These are phyloP conservation scores for Drosophila ercepeae DNA, from an alignment of 1,140 invertebrate species.

Conservation along the genomic window DNA sequence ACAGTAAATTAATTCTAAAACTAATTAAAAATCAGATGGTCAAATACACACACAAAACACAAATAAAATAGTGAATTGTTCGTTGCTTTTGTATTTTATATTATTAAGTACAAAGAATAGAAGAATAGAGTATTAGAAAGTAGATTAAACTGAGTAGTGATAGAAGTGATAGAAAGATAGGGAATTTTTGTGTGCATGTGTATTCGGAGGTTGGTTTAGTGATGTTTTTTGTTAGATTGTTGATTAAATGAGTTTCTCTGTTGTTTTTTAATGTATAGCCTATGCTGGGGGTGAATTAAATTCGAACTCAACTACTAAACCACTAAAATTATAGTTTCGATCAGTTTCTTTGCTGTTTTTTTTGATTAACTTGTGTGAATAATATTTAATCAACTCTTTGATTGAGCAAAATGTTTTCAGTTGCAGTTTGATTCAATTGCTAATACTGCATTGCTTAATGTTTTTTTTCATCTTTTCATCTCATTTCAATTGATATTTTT, in stretches of 20 bases:
- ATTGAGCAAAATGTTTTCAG: conserved; percentile 43
- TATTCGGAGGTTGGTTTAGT: conserved; percentile 21
- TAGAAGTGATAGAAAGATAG: neutral
- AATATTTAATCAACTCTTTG: conserved; percentile 37
- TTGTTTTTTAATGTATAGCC: conserved; percentile 29
- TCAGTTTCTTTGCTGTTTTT: conserved; percentile 21
- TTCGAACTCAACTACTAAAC: conserved; percentile 66
- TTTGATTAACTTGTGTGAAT: conserved; percentile 4
- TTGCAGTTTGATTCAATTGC: conserved; percentile 29
- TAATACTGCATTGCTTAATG: conserved; percentile 42
- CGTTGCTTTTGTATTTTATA: conserved; percentile 28
- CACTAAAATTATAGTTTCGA: conserved; percentile 34
- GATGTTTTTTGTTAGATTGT: conserved; percentile 15
- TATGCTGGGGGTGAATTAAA: conserved; percentile 72
- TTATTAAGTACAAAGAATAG: conserved; percentile 62
- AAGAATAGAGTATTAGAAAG: conserved; percentile 32
- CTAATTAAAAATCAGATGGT: conserved; percentile 39
- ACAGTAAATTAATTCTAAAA: conserved; percentile 10
- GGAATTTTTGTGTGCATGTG: neutral
- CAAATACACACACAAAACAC: conserved; percentile 41
- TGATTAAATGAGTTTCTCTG: conserved; percentile 34
- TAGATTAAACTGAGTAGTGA: conserved; percentile 7
- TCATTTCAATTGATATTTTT: conserved; percentile 23
- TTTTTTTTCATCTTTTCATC: conserved; percentile 4
- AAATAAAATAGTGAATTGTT: conserved; percentile 10